Evolutionary conservation across 1,140 invertebrate genomes (phyloP), one percentile per base, ranked within the genome.

Genomic region (Holotrichia oblita): DNA sequence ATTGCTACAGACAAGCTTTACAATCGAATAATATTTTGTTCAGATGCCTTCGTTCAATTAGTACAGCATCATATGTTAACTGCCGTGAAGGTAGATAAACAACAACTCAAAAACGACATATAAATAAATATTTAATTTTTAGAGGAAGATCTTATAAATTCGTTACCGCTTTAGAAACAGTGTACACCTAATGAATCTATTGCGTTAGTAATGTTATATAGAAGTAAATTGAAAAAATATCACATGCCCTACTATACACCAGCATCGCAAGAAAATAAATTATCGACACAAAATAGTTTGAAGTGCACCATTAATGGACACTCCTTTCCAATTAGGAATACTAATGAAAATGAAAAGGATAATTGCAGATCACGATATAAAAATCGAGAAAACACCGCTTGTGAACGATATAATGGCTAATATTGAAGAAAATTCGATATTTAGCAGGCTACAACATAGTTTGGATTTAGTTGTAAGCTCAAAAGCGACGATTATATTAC

Each of bases 11-110:
- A 80, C 91, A 95, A 84, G 96, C 97, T 0, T 87, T 99, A 20
- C 90, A 92, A 79, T 92, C 88, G 93, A n/a, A n/a, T n/a, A n/a
- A n/a, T 97, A 10, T 93, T 95, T 85, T 98, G 96, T 85, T 97
- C 94, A 85, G 97, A 99, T 88, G 97, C 97, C 0, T 93, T 98
- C 81, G 94, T 98, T 84, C 90, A 95, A 42, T 87, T 99, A 20
- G 92, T 97, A 3, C 94, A 96, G 83, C 96, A 98, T 89, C 96
- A 98, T 86, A 98, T 98, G 93, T 88, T 99, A 0, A 94, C 95
- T 69, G 91, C 94, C 72, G 89, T 91, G 83, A 98, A 93, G 95
- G 94, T 94, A 85, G 27, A 20, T 10, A 69, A 10, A 42, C 8
- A 17, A 40, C 0, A 22, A 72, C 34, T 77, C 4, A 42, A 20